A percentile compares a stretch with the other conserved stretches of the same genome.
Evolutionary conservation across 1,140 invertebrate genomes (phyloP).

Genomic region (Drosophila mauritiana): DNA sequence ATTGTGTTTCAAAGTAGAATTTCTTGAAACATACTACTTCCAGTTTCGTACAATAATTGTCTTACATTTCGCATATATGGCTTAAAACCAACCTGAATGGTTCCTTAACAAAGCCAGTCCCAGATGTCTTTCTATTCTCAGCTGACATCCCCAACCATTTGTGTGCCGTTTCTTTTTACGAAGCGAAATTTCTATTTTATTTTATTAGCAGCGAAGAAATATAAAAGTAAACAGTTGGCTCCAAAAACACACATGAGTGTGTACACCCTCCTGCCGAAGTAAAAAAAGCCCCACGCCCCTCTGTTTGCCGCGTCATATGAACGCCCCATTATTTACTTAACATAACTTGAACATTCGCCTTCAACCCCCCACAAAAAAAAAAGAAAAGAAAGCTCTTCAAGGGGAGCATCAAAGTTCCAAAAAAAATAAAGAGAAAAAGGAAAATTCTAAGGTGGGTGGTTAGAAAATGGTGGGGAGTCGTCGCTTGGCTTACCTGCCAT

Average conservation of each 20-base stretch:
- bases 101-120: slow-evolving; percentile 10
- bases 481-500: slow-evolving; percentile 73
- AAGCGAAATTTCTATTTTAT: slow-evolving; percentile 70
- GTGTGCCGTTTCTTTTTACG: slow-evolving; percentile 36
- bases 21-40: too few species aligned
- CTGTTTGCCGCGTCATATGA: slow-evolving; percentile 69
- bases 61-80: too few species aligned
- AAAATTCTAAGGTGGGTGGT: slow-evolving; percentile 32
- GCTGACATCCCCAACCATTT: slow-evolving; percentile 13
- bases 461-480: slow-evolving; percentile 12
- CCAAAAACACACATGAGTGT: slow-evolving; percentile 51
- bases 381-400: slow-evolving; percentile 25
- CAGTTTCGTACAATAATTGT: too few species aligned
- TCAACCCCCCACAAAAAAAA: slow-evolving; percentile 22
- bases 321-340: slow-evolving; percentile 83
- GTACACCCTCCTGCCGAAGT: slow-evolving; percentile 17
- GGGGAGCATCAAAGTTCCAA: slow-evolving; percentile 47
- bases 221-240: slow-evolving; percentile 77
- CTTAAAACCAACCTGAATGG: not conserved
- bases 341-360: slow-evolving; percentile 79
- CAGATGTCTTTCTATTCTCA: slow-evolving; percentile 23
- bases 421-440: slow-evolving; percentile 44
- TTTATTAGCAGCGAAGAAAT: slow-evolving; percentile 76
- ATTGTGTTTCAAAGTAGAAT: too few species aligned
- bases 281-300: slow-evolving; percentile 34